A percentile compares a stretch with the other conserved stretches of the same genome.
phyloP scores from a whole-genome alignment of 2,113 vertebrate species.

The Chaetodon trifascialis region DNA sequence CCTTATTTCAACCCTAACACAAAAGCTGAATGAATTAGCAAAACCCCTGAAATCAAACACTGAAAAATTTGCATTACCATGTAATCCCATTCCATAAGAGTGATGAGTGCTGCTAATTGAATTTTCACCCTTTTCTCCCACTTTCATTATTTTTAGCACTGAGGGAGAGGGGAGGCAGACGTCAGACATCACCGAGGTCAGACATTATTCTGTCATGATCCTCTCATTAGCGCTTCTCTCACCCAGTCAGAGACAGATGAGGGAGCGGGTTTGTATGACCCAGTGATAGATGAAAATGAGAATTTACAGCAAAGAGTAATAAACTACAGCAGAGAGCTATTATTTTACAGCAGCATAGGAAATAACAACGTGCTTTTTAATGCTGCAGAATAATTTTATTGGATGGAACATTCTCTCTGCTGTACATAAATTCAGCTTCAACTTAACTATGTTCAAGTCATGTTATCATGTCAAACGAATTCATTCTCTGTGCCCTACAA shows the following conservation, averaged over 20 bases:
- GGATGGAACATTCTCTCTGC: neutral
- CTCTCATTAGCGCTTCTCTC: slow-evolving; percentile 65
- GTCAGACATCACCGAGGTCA: slow-evolving; percentile 45
- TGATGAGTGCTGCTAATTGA: slow-evolving; percentile 68
- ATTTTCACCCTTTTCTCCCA: slow-evolving; percentile 43
- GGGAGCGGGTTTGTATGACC: slow-evolving; percentile 24
- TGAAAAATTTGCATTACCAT: slow-evolving; percentile 25
- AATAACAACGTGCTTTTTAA: neutral
- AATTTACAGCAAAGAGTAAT: slow-evolving; percentile 9
- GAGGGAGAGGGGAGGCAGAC: slow-evolving; percentile 54
- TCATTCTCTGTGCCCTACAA: neutral
- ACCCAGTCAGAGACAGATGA: slow-evolving; percentile 58
- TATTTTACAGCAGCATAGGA: neutral
- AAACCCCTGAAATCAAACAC: slow-evolving; percentile 37
- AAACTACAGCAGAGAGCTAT: neutral
- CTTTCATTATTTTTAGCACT: slow-evolving; percentile 75
- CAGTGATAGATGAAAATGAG: slow-evolving; percentile 39
- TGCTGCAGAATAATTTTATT: neutral
- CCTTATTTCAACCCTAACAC: slow-evolving; percentile 11
- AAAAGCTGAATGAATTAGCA: slow-evolving; percentile 22
- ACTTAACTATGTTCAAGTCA: neutral
- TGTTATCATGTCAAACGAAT: neutral
- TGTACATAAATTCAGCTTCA: neutral
- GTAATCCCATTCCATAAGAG: slow-evolving; percentile 49
- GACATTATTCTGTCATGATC: slow-evolving; percentile 67